Base-by-base conservation (phyloP, 2,113 vertebrate genomes). In the Carettochelys insculpta region DNA sequence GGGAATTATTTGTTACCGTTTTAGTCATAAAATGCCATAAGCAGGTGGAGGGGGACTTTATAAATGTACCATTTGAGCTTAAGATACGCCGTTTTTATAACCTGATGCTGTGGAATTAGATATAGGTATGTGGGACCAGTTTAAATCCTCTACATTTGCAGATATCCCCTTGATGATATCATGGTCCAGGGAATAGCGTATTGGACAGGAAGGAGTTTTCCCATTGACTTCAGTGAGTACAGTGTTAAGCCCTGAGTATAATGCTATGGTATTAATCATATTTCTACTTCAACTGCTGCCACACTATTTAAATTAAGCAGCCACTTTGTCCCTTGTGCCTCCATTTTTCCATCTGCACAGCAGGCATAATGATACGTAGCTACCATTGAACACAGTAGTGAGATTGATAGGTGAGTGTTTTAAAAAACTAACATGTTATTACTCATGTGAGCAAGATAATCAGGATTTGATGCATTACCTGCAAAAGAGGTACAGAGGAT, bases 71-170 rank as follows among this genome's bases (percentile, higher is more conserved):
- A 97, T 94, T 94, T 92, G 88, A 88, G 89, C 76, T 41, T 77
- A 93, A 94, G 92, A 94, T 93, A 89, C 0, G 0, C 95, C 89
- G 1, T 38, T 93, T 95, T 94, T 94, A 80, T 47, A 90, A 87
- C 94, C 90, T 93, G 85, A 80, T 95, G 56, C 93, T 92, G 93
- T 73, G 83, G 95, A 95, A 88, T 73, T 96, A 95, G 94, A 95
- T 96, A 94, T 93, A 93, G 92, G 89, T 92, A 29, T 93, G 76
- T 83, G 56, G 77, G 80, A 95, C 95, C 95, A 90, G 94, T 95
- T 97, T 92, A 95, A 87, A 94, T 95, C 95, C 85, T 96, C 94
- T 95, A 95, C 96, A 94, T 89, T 94, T 94, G 95, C 94, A 95
- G 95, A 96, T 94, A 95, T 89, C 95, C 52, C 87, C 87, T 93